These are phyloP conservation scores for Macrosteles quadrilineatus DNA, from an alignment of 1,140 invertebrate species.

Conservation along the genomic window DNA sequence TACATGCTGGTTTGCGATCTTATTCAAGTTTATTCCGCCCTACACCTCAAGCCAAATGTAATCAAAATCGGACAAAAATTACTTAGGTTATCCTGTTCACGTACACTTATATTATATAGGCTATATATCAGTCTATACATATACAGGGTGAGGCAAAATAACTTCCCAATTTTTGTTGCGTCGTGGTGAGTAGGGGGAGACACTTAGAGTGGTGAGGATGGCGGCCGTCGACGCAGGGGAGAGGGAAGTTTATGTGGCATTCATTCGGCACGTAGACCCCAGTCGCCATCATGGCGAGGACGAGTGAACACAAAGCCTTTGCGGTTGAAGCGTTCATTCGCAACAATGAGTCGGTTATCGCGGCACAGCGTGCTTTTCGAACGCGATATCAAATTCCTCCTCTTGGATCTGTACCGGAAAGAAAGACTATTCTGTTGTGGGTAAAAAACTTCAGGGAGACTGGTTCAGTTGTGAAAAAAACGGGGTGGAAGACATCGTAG, in stretches of 20 bases:
- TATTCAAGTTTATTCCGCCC: no score
- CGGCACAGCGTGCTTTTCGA: conserved; percentile 4
- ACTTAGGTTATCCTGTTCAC: no score
- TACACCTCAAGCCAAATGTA: no score
- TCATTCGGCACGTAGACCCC: not conserved
- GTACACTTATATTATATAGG: no score
- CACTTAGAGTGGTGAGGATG: conserved; percentile 5
- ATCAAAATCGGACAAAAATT: no score
- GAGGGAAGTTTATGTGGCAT: conserved; percentile 11
- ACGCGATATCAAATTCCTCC: conserved; percentile 6
- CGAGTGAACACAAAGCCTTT: conserved; percentile 19
- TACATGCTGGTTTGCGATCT: no score
- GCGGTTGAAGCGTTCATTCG: conserved; percentile 20
- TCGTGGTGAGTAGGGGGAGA: not conserved
- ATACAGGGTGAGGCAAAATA: conserved; percentile 4
- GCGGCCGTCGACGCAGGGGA: not conserved
- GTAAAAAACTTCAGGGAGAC: conserved; percentile 16
- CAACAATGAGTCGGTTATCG: conserved; percentile 20
- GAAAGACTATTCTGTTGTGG: conserved; percentile 9
- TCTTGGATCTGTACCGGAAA: no score
- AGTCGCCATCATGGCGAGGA: conserved; percentile 1
- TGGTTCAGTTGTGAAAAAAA: conserved; percentile 10
- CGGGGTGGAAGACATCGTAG: conserved; percentile 1
- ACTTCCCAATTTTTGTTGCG: not conserved
- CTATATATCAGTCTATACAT: no score